These are phyloP conservation scores for Hemicrepidius hirtus DNA, from an alignment of 2,888 invertebrate species.

Conservation along the genomic window DNA sequence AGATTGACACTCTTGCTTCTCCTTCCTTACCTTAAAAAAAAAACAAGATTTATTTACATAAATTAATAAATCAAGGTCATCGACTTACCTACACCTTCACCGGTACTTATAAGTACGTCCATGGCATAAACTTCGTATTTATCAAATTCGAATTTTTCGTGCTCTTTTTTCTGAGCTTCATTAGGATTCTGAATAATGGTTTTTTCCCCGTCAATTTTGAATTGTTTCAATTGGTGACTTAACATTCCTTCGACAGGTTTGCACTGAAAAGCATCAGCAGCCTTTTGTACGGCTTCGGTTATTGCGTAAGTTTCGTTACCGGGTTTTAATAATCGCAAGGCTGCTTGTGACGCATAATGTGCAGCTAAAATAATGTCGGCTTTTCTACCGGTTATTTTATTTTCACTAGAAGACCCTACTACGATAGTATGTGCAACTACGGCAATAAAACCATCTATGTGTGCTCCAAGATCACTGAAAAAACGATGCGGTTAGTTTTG, in stretches of 20 bases:
- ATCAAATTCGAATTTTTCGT: conserved; percentile 96
- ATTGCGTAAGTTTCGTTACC: conserved; percentile 93
- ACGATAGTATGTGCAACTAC: conserved; percentile 97
- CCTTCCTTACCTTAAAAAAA: conserved; percentile 84
- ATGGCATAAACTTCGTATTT: conserved; percentile 98
- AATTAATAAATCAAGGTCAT: no score
- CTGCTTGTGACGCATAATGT: conserved; percentile 96
- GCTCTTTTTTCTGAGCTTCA: conserved; percentile 96
- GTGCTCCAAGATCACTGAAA: conserved; percentile 94
- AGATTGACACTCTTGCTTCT: conserved; percentile 97
- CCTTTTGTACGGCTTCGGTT: conserved; percentile 94
- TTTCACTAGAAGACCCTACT: conserved; percentile 84
- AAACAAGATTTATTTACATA: no score
- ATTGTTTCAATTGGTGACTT: conserved; percentile 96
- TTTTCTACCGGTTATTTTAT: conserved; percentile 87
- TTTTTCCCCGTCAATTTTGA: conserved; percentile 98
- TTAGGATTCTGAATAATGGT: conserved; percentile 98
- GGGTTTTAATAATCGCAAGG: conserved; percentile 92
- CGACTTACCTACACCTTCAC: conserved; percentile 88
- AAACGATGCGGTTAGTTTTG: conserved; percentile 31
- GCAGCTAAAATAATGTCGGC: conserved; percentile 98
- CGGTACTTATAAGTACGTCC: conserved; percentile 97
- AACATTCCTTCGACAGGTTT: conserved; percentile 91
- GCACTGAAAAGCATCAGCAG: conserved; percentile 94
- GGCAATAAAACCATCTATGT: conserved; percentile 99